Evolutionary conservation across 2,888 invertebrate species (phyloP), one percentile per base, ranked within the genome.

Genomic region (Caenorhabditis zanzibari): DNA sequence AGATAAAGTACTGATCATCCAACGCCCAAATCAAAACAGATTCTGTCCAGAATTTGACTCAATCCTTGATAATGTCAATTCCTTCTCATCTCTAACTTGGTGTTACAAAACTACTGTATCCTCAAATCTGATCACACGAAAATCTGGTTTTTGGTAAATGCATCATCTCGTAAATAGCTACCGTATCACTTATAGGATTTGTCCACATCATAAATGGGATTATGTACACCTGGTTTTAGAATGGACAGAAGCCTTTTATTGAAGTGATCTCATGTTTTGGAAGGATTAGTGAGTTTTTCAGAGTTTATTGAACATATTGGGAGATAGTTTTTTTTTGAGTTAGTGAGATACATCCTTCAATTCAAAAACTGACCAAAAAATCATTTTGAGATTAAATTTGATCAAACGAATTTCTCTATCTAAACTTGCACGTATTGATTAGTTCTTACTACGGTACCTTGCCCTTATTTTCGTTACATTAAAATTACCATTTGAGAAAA

Each of bases 41-140:
- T 24, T 54, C 16, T 54, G 54, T 26, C 54, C 4, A 19, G 7
- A 26, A 12, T 54, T n/a, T 54, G 54, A 54, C 26, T 54, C 54
- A 54, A 9, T 38, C 26, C 14, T 26, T 54, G 26, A 54, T 26
- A 54, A 54, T 54, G 54, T 54, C 54, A 54, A 54, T 9, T n/a
- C 54, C 26, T 14, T 26, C 10, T 54, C 14, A 54, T 54, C 54
- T 26, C 2, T 26, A 26, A 54, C 54, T 54, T 54, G 54, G 4
- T 26, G 26, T 54, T 26, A 54, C 54, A 54, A 14, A 54, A 22
- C 12, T 54, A 54, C 54, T 22, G 54, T 54, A 26, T 26, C 54
- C 52, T 54, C 26, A 26, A 10, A 26, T 4, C 54, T 26, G 10
- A 54, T 54, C 54, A 47, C 47, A 47, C 47, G 7, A 16, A 47